These are phyloP conservation scores for Torymus tubicola DNA, from an alignment of 2,888 invertebrate genomes.

Conservation along the genomic window DNA sequence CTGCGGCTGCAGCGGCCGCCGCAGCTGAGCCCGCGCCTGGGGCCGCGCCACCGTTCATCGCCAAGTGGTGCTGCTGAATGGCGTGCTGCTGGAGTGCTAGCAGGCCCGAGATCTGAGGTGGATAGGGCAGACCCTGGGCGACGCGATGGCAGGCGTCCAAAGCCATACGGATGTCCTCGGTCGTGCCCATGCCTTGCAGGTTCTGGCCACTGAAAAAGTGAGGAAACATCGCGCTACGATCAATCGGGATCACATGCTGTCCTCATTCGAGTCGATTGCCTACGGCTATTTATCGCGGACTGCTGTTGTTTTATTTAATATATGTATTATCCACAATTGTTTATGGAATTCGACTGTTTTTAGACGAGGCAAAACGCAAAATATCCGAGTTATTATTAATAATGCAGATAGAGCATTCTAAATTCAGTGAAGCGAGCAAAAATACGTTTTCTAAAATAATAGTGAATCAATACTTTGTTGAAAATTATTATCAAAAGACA, in stretches of 20 bases:
- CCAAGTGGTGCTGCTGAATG: constrained; percentile 77
- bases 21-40: constrained; percentile 74
- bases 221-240: constrained; percentile 84
- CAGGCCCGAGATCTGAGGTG: constrained; percentile 78
- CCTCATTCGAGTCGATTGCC: constrained; percentile 68
- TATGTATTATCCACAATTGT: too few relatives aligned
- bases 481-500: constrained; percentile 32
- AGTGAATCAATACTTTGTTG: constrained; percentile 20
- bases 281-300: neutral
- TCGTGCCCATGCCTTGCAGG: constrained; percentile 78
- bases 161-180: constrained; percentile 92
- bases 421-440: neutral
- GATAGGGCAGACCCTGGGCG: constrained; percentile 80
- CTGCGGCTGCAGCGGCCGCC: constrained; percentile 76
- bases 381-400: too few relatives aligned
- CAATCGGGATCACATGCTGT: constrained; percentile 76
- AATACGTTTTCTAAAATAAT: constrained; percentile 22
- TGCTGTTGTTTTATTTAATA: neutral
- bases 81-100: constrained; percentile 88
- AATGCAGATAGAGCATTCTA: too few relatives aligned
- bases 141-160: constrained; percentile 93
- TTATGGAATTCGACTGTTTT: too few relatives aligned
- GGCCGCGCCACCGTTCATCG: constrained; percentile 74
- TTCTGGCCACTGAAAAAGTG: constrained; percentile 86
- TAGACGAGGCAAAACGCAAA: too few relatives aligned